Evolutionary conservation across 2,113 vertebrate species (phyloP).

Genomic region (Hymenochirus boettgeri): DNA sequence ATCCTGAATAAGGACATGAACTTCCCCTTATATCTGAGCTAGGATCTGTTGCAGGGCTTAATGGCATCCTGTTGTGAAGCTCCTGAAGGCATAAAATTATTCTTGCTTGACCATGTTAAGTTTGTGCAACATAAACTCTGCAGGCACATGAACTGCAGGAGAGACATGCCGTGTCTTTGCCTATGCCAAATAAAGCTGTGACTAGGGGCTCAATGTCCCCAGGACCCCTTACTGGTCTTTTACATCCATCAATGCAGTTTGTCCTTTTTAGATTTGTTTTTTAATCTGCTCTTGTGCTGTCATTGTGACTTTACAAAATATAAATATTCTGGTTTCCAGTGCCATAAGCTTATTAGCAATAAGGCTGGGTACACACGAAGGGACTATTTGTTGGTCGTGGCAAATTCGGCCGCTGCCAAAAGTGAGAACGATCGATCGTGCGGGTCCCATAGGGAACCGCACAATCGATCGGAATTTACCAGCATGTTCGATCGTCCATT

Average conservation of each 20-base stretch:
- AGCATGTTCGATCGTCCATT: too few species aligned
- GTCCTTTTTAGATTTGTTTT: not conserved
- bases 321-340: too few species aligned
- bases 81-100: not conserved
- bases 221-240: too few species aligned
- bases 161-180: not conserved
- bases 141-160: not conserved
- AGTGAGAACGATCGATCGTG: too few species aligned
- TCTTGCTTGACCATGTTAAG: not conserved
- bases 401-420: too few species aligned
- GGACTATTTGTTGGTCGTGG: too few species aligned
- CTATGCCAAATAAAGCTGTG: not conserved
- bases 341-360: too few species aligned
- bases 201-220: too few species aligned
- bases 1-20: slow-evolving; percentile 5
- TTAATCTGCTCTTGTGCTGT: not conserved
- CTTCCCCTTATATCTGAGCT: not conserved
- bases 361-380: too few species aligned
- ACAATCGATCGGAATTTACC: too few species aligned
- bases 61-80: not conserved
- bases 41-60: not conserved
- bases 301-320: too few species aligned
- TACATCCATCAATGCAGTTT: not conserved
- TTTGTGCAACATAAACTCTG: not conserved
- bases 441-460: too few species aligned